Conservation (phyloP, 1,140 invertebrate species). For the Meloidogyne exigua region DNA sequence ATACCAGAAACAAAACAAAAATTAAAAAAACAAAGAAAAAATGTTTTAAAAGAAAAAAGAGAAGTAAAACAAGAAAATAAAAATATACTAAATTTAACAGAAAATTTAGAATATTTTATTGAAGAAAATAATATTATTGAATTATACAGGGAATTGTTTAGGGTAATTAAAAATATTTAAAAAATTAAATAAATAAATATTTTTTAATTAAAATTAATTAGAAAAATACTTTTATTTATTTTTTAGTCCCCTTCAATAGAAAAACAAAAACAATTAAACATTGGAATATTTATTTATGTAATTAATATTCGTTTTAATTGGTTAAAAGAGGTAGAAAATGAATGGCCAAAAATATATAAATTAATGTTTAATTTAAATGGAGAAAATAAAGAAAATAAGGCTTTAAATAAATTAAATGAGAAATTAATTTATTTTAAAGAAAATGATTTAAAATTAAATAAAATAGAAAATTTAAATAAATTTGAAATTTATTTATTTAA, state of each 20-base stretch:
- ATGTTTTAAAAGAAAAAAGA: not conserved
- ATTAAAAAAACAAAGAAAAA: not conserved
- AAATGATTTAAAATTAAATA: not conserved
- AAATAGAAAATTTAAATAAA: not conserved
- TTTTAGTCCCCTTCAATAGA: not conserved
- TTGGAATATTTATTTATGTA: not conserved
- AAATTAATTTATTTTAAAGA: constrained; percentile 1
- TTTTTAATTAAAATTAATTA: too few species aligned
- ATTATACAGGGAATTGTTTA: not conserved
- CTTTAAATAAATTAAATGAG: not conserved
- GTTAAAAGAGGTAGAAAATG: not conserved
- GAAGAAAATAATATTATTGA: not conserved
- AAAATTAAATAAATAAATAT: too few species aligned
- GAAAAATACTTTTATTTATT: too few species aligned
- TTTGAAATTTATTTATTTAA: not conserved
- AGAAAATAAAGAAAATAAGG: not conserved
- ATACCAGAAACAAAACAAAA: not conserved
- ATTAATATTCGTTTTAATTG: not conserved
- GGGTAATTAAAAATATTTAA: not conserved
- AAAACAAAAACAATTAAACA: not conserved
- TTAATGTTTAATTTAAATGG: not conserved
- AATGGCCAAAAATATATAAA: not conserved
- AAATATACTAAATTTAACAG: not conserved
- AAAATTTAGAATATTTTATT: not conserved
- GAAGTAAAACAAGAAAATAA: not conserved